Conservation (phyloP, 2,888 invertebrate genomes). For the Thecocarcelia acutangulata region DNA sequence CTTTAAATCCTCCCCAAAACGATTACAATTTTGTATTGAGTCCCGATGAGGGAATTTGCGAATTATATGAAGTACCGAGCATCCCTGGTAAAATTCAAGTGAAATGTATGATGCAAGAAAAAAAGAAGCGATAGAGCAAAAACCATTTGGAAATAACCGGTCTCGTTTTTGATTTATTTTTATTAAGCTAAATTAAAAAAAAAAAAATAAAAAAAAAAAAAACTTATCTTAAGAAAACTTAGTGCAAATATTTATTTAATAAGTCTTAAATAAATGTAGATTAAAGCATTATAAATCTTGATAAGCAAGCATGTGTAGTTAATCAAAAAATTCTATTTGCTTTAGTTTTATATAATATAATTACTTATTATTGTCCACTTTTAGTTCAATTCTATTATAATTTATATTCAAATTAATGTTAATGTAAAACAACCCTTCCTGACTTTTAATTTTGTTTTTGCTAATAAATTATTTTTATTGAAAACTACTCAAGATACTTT, state of each 20-base stretch:
- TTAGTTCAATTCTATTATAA: slow-evolving; percentile 15
- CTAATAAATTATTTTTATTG: slow-evolving; percentile 16
- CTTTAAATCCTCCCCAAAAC: slow-evolving; percentile 78
- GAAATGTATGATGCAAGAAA: slow-evolving; percentile 32
- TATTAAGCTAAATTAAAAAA: too few relatives aligned
- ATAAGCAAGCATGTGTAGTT: slow-evolving; percentile 14
- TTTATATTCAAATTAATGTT: slow-evolving; percentile 40
- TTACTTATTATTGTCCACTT: background rate
- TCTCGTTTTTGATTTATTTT: slow-evolving; percentile 14
- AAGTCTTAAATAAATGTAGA: slow-evolving; percentile 37
- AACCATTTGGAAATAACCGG: background rate
- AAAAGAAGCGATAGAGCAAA: slow-evolving; percentile 19
- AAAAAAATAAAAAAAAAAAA: slow-evolving; percentile 21
- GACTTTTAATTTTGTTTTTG: slow-evolving; percentile 14
- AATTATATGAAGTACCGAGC: slow-evolving; percentile 79
- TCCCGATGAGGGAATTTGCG: slow-evolving; percentile 79
- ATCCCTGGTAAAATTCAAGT: slow-evolving; percentile 68
- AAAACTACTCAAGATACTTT: background rate
- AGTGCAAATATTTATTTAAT: slow-evolving; percentile 59
- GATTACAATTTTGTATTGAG: slow-evolving; percentile 79
- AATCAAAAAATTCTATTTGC: slow-evolving; percentile 23
- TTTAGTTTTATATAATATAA: slow-evolving; percentile 28
- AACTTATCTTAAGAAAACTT: slow-evolving; percentile 34
- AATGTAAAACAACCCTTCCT: slow-evolving; percentile 1
- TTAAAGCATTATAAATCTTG: slow-evolving; percentile 21